Conservation (phyloP, 2,113 vertebrate species). For the Shinisaurus crocodilurus region DNA sequence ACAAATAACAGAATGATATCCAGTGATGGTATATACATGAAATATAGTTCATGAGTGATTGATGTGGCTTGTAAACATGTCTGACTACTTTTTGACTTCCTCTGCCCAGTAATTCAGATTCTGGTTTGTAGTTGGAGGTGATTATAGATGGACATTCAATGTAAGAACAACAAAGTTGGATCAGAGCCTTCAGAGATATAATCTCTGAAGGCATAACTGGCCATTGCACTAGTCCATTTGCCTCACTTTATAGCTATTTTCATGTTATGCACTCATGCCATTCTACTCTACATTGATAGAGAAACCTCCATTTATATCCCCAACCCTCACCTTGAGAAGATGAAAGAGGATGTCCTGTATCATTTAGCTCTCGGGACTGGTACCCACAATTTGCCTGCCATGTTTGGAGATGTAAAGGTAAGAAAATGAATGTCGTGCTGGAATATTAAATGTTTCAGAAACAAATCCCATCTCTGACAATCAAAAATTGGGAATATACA, state of each 20-base stretch:
- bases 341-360: constrained; percentile 92
- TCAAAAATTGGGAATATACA: no score
- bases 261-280: background rate
- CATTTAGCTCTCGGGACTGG: constrained; percentile 89
- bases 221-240: background rate
- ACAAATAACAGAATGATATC: background rate
- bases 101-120: background rate
- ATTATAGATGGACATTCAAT: background rate
- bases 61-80: background rate
- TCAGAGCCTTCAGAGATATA: background rate
- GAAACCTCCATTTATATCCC: constrained; percentile 70
- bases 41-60: background rate
- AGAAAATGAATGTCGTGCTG: constrained; percentile 14
- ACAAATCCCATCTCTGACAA: no score
- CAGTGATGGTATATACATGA: no score
- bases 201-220: background rate
- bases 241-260: background rate
- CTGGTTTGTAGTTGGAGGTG: background rate
- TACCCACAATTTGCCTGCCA: constrained; percentile 84
- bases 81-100: background rate
- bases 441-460: background rate
- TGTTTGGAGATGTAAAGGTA: constrained; percentile 95
- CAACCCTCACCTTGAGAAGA: constrained; percentile 86
- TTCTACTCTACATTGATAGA: constrained; percentile 46
- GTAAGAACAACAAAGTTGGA: background rate